Percentiles rank a stretch among this genome's conserved stretches.
These are phyloP conservation scores for Selenia dentaria DNA, from an alignment of 2,888 invertebrate species.

Conservation along the genomic window DNA sequence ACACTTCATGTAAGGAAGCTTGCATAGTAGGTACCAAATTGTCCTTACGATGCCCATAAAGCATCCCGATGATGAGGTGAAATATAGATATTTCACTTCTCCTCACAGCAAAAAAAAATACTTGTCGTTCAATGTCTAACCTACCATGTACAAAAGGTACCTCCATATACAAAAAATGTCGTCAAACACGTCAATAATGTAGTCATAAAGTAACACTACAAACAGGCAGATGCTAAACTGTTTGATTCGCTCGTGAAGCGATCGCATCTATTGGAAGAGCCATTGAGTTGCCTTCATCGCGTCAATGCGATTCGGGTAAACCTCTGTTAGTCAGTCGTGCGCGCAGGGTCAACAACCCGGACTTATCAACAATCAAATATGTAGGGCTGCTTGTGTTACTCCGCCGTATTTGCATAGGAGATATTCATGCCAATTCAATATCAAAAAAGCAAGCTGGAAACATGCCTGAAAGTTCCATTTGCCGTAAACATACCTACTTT, in stretches of 20 bases:
- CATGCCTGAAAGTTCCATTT: slow-evolving; percentile 36
- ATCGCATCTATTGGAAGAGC: slow-evolving; percentile 21
- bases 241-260: slow-evolving; percentile 29
- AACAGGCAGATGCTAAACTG: slow-evolving; percentile 18
- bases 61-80: no score
- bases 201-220: slow-evolving; percentile 17
- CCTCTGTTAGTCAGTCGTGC: slow-evolving; percentile 66
- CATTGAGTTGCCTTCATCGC: slow-evolving; percentile 45
- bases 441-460: slow-evolving; percentile 38
- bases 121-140: no score
- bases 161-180: no score
- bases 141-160: no score
- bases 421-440: slow-evolving; percentile 41
- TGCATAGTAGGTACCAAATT: no score
- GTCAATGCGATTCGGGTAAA: slow-evolving; percentile 62
- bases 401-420: slow-evolving; percentile 61
- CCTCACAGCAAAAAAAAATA: no score
- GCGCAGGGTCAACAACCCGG: slow-evolving; percentile 72
- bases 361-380: slow-evolving; percentile 74
- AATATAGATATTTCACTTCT: no score
- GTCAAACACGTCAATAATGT: background rate
- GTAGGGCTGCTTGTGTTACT: slow-evolving; percentile 55
- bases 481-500: slow-evolving; percentile 34
- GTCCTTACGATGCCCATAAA: no score
- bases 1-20: no score